Evolutionary conservation across 2,797 vertebrate genomes (phyloP).

Genomic region (Sphenopsis melanotis): DNA sequence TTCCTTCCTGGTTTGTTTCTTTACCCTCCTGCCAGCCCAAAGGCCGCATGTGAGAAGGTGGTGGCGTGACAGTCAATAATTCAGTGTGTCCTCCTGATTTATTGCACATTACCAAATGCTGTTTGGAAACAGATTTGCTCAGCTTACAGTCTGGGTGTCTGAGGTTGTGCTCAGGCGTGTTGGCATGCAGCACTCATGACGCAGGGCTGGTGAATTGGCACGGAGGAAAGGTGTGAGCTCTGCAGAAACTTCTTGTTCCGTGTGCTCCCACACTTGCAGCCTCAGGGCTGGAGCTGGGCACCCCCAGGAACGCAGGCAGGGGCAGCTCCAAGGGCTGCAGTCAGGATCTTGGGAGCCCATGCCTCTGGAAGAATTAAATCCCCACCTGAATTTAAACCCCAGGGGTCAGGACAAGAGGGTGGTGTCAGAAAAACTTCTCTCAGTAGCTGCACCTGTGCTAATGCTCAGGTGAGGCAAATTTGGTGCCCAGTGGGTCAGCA

Average conservation of each 20-base stretch:
- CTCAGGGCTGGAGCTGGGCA: not conserved
- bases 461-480: not conserved
- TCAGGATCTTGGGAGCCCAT: rapidly evolving
- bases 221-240: not conserved
- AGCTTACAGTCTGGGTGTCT: not conserved
- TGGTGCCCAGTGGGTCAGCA: not conserved
- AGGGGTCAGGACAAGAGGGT: not conserved
- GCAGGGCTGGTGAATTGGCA: not conserved
- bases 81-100: not conserved
- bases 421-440: not conserved
- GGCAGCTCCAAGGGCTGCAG: rapidly evolving
- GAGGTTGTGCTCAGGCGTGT: not conserved
- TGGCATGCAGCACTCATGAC: not conserved
- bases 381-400: not conserved
- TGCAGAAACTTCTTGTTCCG: not conserved
- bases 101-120: not conserved
- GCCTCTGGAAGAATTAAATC: not conserved
- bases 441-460: rapidly evolving
- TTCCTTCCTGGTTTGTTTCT: not conserved
- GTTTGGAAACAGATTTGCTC: not conserved
- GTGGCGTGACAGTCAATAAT: not conserved
- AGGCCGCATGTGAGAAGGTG: not conserved
- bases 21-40: not conserved
- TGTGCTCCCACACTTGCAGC: rapidly evolving
- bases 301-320: rapidly evolving